Base-by-base conservation (phyloP, 2,797 vertebrate genomes). In the Helostoma temminkii region DNA sequence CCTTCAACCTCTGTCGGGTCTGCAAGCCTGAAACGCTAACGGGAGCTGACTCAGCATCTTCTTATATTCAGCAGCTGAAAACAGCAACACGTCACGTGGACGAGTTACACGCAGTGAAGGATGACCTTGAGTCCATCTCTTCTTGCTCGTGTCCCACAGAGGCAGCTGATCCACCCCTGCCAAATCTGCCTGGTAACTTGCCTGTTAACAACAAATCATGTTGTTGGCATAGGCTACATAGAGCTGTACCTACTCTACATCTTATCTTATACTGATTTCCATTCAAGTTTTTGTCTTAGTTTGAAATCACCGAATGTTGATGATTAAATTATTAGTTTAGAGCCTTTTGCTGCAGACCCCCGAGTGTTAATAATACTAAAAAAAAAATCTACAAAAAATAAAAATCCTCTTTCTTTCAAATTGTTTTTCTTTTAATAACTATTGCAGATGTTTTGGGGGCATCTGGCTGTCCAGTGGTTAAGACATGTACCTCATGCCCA, bases 1-100 rank as follows among this genome's bases (percentile, higher is more conserved):
- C 70, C 75, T 73, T 83, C 75, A 46, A 76, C 81, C 81, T 80
- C 81, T 12, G 76, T 84, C 60, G 55, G 58, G 18, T 71, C 70
- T 1, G 63, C 22, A 1, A 70, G 69, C 57, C 79, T 4, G 21
- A 52, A 65, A 61, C 52, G 5, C 59, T 45, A 48, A 71, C 48
- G 10, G 58, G 9, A 55, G 60, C 52, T 36, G 50, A 85, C 70
- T 78, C 65, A 36, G 78, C 83, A 73, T 60, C 62, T 72, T 75
- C 63, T 43, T 55, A 7, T 41, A 7, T 15, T 57, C 67, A 8
- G 50, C 49, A 2, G 30, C 53, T 37, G 46, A 16, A 52, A 54
- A 45, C 21, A n/a, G 59, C 32, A 21, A 48, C 64, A 25, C 14
- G 6, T 58, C 68, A 65, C 1, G 47, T 0, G 4, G 66, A 71